These are phyloP conservation scores for Myrmecophaga tridactyla DNA, from an alignment of 2,113 vertebrate genomes.

Conservation along the genomic window DNA sequence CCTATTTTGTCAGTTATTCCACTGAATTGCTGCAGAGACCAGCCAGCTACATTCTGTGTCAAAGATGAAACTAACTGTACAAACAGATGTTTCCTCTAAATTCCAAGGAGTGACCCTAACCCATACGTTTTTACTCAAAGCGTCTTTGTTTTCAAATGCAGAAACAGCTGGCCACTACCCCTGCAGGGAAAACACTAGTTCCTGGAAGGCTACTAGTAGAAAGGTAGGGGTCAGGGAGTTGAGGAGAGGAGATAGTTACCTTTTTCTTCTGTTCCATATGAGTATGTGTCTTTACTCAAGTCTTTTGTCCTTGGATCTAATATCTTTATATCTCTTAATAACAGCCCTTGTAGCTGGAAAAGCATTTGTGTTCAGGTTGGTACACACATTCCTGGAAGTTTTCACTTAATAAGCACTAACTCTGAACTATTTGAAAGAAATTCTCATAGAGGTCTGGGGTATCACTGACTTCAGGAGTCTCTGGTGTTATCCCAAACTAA, in stretches of 20 bases:
- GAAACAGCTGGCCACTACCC: conserved; percentile 21
- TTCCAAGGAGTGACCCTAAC: conserved; percentile 46
- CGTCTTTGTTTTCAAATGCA: conserved; percentile 11
- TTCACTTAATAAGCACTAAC: conserved; percentile 20
- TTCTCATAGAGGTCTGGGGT: not conserved
- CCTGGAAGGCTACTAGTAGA: conserved; percentile 8
- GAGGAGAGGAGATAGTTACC: not conserved
- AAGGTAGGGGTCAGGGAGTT: accelerated
- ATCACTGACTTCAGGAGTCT: conserved; percentile 5
- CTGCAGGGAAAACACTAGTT: not conserved
- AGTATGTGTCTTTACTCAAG: conserved; percentile 17
- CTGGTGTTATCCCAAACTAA: conserved; percentile 31
- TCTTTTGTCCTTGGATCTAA: not conserved
- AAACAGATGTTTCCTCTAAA: conserved; percentile 45
- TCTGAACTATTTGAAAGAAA: not conserved
- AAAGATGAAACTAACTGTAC: not conserved
- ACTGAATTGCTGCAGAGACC: not conserved
- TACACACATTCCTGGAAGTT: not conserved
- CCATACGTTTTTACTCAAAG: conserved; percentile 12
- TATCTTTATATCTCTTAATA: not conserved
- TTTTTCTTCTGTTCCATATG: conserved; percentile 2
- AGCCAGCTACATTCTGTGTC: not conserved
- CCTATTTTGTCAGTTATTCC: not conserved
- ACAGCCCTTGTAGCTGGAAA: not conserved
- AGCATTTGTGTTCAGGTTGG: not conserved